Conservation (phyloP, 2,797 vertebrate genomes). For the Erpetoichthys calabaricus region DNA sequence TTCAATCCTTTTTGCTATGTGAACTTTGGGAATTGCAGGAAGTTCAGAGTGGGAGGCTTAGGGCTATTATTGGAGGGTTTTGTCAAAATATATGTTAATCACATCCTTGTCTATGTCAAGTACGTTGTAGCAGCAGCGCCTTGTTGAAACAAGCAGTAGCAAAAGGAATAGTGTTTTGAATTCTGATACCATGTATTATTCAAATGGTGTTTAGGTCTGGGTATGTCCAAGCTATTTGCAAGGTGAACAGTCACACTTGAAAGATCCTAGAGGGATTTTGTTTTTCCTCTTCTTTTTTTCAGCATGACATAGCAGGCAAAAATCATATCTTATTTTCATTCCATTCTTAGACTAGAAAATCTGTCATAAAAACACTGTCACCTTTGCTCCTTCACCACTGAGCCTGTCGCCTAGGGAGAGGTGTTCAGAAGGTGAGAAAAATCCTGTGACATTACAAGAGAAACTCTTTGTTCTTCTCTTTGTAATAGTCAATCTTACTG, state of each 20-base stretch:
- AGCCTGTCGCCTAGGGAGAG: constrained; percentile 18
- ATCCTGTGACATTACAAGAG: constrained; percentile 21
- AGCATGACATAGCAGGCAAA: constrained; percentile 23
- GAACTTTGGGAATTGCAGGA: not conserved
- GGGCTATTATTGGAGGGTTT: constrained; percentile 1
- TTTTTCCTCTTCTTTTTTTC: constrained; percentile 18
- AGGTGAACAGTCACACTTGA: constrained; percentile 38
- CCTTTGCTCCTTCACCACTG: constrained; percentile 26
- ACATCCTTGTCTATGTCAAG: not conserved
- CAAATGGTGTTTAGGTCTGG: constrained; percentile 31
- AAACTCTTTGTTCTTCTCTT: constrained; percentile 35
- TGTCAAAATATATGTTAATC: constrained; percentile 3
- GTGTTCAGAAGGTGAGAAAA: constrained; percentile 21
- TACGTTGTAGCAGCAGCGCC: not conserved
- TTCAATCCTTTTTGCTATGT: constrained; percentile 4
- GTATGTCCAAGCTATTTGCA: constrained; percentile 35
- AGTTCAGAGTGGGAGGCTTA: not conserved
- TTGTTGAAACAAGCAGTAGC: constrained; percentile 14
- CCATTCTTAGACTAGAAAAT: constrained; percentile 21
- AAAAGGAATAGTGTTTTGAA: constrained; percentile 20
- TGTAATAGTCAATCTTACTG: constrained; percentile 47
- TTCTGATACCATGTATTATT: constrained; percentile 33
- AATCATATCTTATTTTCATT: constrained; percentile 28
- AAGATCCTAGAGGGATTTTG: constrained; percentile 31
- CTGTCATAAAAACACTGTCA: constrained; percentile 33